Percentiles rank a stretch among this genome's conserved stretches.
Conservation (phyloP, 2,888 invertebrate genomes). For the Thereva nobilitata region DNA sequence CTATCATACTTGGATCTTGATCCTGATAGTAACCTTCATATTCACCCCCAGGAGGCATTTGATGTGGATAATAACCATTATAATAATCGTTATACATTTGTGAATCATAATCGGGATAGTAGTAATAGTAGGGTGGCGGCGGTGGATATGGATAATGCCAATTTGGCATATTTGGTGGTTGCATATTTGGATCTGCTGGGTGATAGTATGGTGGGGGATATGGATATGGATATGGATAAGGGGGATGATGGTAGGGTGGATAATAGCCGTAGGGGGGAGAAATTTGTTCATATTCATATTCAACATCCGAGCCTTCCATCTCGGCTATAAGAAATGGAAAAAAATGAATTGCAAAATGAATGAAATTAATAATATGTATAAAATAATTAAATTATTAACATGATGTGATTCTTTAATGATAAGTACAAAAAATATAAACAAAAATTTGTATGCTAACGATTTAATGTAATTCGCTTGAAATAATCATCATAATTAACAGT, state of each 20-base stretch:
- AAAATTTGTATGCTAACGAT: too few relatives aligned
- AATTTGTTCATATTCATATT: constrained; percentile 54
- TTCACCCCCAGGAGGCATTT: not conserved
- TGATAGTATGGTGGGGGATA: constrained; percentile 46
- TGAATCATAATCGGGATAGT: constrained; percentile 49
- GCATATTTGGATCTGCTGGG: constrained; percentile 33
- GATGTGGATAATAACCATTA: constrained; percentile 1
- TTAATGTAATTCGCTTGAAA: too few relatives aligned
- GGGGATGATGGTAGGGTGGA: constrained; percentile 46
- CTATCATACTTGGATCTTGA: constrained; percentile 52
- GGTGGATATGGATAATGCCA: constrained; percentile 47
- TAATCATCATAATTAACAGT: too few relatives aligned
- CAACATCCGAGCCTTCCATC: constrained; percentile 56
- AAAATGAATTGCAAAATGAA: too few relatives aligned
- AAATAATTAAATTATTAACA: constrained; percentile 3
- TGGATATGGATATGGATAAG: constrained; percentile 50
- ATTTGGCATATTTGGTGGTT: constrained; percentile 19
- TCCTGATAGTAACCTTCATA: not conserved
- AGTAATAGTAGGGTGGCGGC: constrained; percentile 50
- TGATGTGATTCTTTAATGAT: not conserved
- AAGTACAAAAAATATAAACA: not conserved
- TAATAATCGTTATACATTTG: constrained; percentile 42
- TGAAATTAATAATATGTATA: too few relatives aligned
- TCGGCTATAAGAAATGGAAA: constrained; percentile 51
- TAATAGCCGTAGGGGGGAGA: constrained; percentile 37